Evolutionary conservation across 1,140 invertebrate genomes (phyloP), one percentile per base, ranked within the genome.

Genomic region (Conus betulinus): DNA sequence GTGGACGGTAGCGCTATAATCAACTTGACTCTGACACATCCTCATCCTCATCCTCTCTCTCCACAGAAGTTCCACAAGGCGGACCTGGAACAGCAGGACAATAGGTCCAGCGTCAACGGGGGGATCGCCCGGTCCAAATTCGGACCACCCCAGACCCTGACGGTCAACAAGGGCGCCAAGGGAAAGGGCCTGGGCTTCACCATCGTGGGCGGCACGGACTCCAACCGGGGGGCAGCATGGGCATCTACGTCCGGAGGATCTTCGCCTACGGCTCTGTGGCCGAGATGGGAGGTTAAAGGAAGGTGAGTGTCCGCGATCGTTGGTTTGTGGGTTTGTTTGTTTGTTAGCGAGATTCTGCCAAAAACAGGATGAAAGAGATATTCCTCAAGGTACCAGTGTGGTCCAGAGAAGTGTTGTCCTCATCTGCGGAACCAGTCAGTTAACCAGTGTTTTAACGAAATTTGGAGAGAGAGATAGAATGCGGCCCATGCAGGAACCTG

Each of bases 231-330:
- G 98, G 98, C 5, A 97, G 97, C 91, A 97, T 98, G 96, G 98
- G 98, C 23, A 98, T 98, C 92, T 98, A 97, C 95, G 97, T 99
- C 1, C 98, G 98, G 95, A 98, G 98, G 1, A 97, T 99, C 17
- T 98, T 98, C 94, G 97, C 98, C 3, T 97, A 97, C 91, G 98
- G 98, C 20, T 97, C 98, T 96, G 98, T 98, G 39, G 97, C 98
- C 17, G 97, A 98, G 96, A 97, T 93, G 97, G 97, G 85, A 96
- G 96, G 90, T 96, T 98, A 84, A 97, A 97, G 96, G 98, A 98
- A 97, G 98, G 98, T 98, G 95, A 93, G 89, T 6, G 57, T 1
- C 0, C 39, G 39, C 39, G 39, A 39, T 39, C 39, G 39, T 39
- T 39, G 39, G 39, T 39, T 3, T 39, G 39, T 39, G 39, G 0